Percentiles rank a stretch among this genome's conserved stretches.
phyloP scores from a whole-genome alignment of 2,113 vertebrate species.

The Pseudonaja textilis region DNA sequence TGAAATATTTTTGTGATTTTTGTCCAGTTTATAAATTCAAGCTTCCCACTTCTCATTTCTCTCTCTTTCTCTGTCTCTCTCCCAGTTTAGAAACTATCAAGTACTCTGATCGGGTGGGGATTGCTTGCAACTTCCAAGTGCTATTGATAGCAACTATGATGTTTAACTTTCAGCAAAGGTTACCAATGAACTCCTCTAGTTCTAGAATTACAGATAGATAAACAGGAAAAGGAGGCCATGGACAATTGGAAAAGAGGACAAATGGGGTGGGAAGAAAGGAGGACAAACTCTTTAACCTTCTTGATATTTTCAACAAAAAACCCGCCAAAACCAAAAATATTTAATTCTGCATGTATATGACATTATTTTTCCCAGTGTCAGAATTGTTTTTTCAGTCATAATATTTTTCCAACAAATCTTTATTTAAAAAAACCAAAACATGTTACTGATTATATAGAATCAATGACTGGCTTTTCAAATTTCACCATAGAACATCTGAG shows the following conservation, averaged over 20 bases:
- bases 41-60: neutral
- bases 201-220: neutral
- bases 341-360: neutral
- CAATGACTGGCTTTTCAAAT: neutral
- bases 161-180: neutral
- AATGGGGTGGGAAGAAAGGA: neutral
- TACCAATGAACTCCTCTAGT: neutral
- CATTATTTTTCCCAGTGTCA: neutral
- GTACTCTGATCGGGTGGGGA: neutral
- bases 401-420: neutral
- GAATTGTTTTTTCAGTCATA: neutral
- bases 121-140: neutral
- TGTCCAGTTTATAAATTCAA: neutral
- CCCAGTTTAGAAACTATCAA: neutral
- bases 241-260: neutral
- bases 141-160: neutral
- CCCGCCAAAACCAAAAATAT: neutral
- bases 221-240: neutral
- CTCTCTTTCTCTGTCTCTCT: neutral
- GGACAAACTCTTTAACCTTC: neutral
- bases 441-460: neutral
- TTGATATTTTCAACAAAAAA: neutral
- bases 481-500: neutral
- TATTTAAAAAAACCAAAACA: neutral
- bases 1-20: neutral